Base-by-base conservation (phyloP, 2,888 invertebrate genomes). In the Unio delphinus region DNA sequence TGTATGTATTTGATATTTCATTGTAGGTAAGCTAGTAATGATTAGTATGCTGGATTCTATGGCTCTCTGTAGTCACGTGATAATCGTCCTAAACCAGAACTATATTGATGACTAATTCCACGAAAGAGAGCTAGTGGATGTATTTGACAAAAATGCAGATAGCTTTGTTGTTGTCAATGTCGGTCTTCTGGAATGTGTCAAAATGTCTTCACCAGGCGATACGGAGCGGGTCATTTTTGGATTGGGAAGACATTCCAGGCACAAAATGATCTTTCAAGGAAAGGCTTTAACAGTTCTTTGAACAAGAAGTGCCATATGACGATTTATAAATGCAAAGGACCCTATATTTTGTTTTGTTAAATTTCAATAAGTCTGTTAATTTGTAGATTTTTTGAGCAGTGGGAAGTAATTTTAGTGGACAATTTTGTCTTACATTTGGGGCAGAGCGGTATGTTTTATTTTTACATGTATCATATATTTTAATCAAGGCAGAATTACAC, bases 81-180 rank as follows among this genome's bases (percentile, higher is more conserved):
- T 83, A 6, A 73, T 84, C 6, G 68, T 83, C 8, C 74, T 82
- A 11, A 80, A 80, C 6, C 65, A 69, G 8, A 30, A 73, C 23
- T 84, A 82, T 55, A 56, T 77, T 6, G 20, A 69, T 60, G 60
- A 74, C 61, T 11, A 64, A 3, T 78, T 78, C 60, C 64, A 70
- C 26, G 58, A 69, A 54, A 80, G 78, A 63, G 83, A 83, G 67
- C 34, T 81, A 26, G 72, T 76, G 23, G 30, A 23, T 23, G 23
- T 23, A 23, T 23, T 23, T 23, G 23, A 23, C 23, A 23, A 23
- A 23, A 23, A 23, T 23, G 23, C 23, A 23, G 23, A 78, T 11
- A 76, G 78, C 20, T 68, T 78, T 20, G 65, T 78, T 20, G 67
- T 82, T 4, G 67, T 83, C 30, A 74, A 75, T 23, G 75, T 78